Evolutionary conservation across 2,797 vertebrate genomes (phyloP).

Genomic region (Mormyrops attenuatus): DNA sequence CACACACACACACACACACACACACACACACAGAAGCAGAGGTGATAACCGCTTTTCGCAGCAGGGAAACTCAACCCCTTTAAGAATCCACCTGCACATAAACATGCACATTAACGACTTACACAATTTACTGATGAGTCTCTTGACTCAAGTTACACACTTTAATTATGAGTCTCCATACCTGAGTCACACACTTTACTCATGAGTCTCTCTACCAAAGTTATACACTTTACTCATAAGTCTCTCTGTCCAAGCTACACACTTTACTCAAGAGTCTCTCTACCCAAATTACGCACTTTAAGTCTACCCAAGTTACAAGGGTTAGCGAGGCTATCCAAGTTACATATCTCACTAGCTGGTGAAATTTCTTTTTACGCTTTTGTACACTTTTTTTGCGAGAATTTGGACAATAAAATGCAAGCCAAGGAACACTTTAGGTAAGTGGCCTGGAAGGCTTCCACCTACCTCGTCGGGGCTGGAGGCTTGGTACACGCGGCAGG

Average conservation of each 20-base stretch:
- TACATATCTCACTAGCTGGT: neutral
- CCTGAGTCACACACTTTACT: neutral
- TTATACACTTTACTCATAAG: too few relatives aligned
- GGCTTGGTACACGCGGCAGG: constrained; percentile 93
- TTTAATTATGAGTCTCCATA: neutral
- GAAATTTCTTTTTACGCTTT: neutral
- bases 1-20: neutral
- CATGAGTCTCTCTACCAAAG: neutral
- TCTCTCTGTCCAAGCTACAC: too few relatives aligned
- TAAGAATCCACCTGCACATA: neutral
- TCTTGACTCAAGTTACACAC: neutral
- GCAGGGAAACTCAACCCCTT: neutral
- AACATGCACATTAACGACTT: neutral
- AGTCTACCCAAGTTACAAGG: neutral
- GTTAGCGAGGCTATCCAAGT: too few relatives aligned
- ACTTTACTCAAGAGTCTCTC: too few relatives aligned
- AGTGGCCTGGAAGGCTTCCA: neutral
- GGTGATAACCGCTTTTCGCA: neutral
- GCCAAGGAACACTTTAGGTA: neutral
- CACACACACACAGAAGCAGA: neutral
- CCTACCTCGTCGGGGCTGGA: constrained; percentile 94
- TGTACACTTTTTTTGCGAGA: neutral
- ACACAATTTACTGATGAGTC: neutral
- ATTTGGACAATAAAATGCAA: neutral
- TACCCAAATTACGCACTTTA: neutral